Base-by-base conservation (phyloP, 2,797 vertebrate species). In the Acipenser transmontanus region DNA sequence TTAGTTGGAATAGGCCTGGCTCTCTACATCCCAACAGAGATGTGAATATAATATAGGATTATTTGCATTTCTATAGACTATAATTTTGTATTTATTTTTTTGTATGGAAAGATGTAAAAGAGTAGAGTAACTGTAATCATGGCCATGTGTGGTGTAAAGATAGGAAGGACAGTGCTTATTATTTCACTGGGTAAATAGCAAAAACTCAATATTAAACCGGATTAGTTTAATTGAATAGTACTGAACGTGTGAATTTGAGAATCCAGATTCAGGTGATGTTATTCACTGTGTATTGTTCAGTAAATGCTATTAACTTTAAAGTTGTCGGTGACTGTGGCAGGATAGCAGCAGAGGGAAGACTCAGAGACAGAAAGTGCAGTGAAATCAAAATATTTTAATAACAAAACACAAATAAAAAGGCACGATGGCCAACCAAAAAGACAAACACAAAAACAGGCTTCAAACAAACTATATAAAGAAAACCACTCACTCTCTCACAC, bases 271-370 rank as follows among this genome's bases (percentile, higher is more conserved):
- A 76, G 75, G 76, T 72, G 79, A 85, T 81, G 82, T 73, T 17
- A 17, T 17, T 17, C 82, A 77, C 81, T 83, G 68, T 66, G 78
- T 62, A 88, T 92, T 92, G 87, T 92, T 83, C 66, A 65, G 78
- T 78, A 90, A 90, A 91, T 90, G 84, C 87, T 89, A 89, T 91
- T 89, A 90, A 85, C 84, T 85, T 81, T 84, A 86, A 88, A 85
- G 84, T 85, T 71, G 77, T 17, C 17, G 17, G 17, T 17, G 17
- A 17, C 17, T n/a, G n/a, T n/a, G n/a, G n/a, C n/a, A n/a, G n/a
- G n/a, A n/a, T n/a, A n/a, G n/a, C n/a, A n/a, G n/a, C n/a, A n/a
- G n/a, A n/a, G n/a, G n/a, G n/a, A n/a, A n/a, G n/a, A n/a, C n/a
- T n/a, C n/a, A n/a, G n/a, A n/a, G n/a, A n/a, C n/a, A n/a, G n/a